Percentiles rank a stretch among this genome's conserved stretches.
Conservation (phyloP, 1,140 invertebrate genomes). For the Drosophila subobscura region DNA sequence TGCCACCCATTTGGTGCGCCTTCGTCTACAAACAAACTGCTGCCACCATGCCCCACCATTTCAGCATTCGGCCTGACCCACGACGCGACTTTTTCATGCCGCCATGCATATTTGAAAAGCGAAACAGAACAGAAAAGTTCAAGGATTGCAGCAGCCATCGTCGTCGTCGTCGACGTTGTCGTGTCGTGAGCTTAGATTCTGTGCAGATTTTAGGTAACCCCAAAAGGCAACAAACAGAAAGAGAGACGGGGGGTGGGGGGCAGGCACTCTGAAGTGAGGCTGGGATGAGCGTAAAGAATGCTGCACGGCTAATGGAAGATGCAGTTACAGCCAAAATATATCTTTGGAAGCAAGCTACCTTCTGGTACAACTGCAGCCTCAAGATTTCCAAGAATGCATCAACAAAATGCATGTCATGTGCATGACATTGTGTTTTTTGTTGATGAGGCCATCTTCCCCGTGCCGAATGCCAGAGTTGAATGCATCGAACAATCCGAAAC, state of each 20-base stretch:
- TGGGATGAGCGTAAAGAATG: neutral
- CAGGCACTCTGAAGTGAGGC: neutral
- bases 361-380: no score
- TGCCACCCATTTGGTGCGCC: neutral
- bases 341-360: no score
- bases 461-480: no score
- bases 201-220: constrained; percentile 69
- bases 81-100: constrained; percentile 44
- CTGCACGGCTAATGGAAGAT: no score
- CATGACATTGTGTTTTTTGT: no score
- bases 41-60: neutral
- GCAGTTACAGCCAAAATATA: no score
- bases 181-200: constrained; percentile 68
- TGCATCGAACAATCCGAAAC: no score
- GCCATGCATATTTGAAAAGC: constrained; percentile 72
- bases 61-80: no score
- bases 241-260: neutral
- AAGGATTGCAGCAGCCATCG: constrained; percentile 61
- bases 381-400: no score
- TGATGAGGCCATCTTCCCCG: no score
- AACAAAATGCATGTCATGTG: no score
- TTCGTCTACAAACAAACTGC: constrained; percentile 7
- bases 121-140: constrained; percentile 58
- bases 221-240: constrained; percentile 45
- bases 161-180: constrained; percentile 6